phyloP scores from a whole-genome alignment of 2,113 vertebrate species.

The Lanius collurio region DNA sequence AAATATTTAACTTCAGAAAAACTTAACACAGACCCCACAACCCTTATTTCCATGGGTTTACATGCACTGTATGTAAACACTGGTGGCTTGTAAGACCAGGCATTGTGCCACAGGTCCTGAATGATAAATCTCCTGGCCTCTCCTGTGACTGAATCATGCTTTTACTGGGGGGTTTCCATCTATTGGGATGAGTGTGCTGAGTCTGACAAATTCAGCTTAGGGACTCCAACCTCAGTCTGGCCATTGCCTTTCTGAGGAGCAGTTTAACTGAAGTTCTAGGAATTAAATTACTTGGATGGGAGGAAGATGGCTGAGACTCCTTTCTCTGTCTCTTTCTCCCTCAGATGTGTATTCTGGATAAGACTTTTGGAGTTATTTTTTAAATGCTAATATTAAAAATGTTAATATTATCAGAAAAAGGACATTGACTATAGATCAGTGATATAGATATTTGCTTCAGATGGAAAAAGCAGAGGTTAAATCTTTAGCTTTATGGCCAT shows the following conservation, averaged over 20 bases:
- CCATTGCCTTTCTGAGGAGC: fast-evolving
- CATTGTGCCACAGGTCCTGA: not conserved
- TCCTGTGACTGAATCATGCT: fast-evolving
- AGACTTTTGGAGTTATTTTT: not conserved
- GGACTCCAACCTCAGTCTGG: not conserved
- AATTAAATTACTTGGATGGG: not conserved
- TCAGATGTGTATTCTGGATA: not conserved
- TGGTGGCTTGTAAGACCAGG: not conserved
- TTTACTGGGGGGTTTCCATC: not conserved
- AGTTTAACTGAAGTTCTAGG: not conserved
- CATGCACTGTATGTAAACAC: no score
- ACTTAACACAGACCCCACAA: not conserved
- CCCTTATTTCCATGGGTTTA: not conserved
- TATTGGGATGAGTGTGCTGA: not conserved
- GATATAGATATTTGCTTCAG: not conserved
- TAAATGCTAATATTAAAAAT: not conserved
- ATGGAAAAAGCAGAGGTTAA: not conserved
- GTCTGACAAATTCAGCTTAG: not conserved
- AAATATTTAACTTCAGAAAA: not conserved
- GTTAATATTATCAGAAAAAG: not conserved
- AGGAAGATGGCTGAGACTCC: not conserved
- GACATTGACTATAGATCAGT: not conserved
- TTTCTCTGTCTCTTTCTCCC: not conserved
- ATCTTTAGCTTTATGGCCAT: not conserved
- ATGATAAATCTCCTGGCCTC: not conserved